These are phyloP conservation scores for Leptinotarsa peninsularis DNA, from an alignment of 2,888 invertebrate species.

Conservation along the genomic window DNA sequence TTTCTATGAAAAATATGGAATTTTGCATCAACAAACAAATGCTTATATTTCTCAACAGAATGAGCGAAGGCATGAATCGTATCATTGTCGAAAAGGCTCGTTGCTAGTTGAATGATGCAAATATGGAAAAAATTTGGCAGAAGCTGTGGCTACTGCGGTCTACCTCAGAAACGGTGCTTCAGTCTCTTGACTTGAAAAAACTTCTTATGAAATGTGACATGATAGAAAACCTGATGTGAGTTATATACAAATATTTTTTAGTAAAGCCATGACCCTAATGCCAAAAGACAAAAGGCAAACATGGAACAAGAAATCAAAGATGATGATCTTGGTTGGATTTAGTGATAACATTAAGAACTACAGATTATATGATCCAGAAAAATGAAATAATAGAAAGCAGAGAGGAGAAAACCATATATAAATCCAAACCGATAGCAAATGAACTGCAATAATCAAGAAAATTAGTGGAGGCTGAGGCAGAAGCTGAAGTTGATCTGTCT, in stretches of 20 bases:
- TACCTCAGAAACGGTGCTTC: too few species aligned
- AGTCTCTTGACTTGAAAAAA: too few species aligned
- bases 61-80: constrained; percentile 16
- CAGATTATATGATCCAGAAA: constrained; percentile 40
- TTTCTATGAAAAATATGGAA: constrained; percentile 28
- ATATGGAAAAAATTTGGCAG: constrained; percentile 24
- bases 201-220: constrained; percentile 17
- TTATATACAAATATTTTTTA: constrained; percentile 44
- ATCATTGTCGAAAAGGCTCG: constrained; percentile 37
- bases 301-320: constrained; percentile 44
- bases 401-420: constrained; percentile 7
- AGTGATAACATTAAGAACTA: constrained; percentile 42
- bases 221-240: constrained; percentile 43
- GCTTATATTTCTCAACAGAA: too few species aligned
- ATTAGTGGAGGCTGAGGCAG: constrained; percentile 34
- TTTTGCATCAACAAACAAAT: too few species aligned
- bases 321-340: constrained; percentile 41
- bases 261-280: constrained; percentile 42
- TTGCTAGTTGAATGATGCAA: constrained; percentile 37
- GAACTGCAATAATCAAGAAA: constrained; percentile 31
- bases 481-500: constrained; percentile 21
- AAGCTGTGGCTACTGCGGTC: too few species aligned
- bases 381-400: constrained; percentile 26
- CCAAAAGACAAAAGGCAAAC: constrained; percentile 46
- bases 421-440: constrained; percentile 19